Conservation (phyloP, 2,113 vertebrate genomes). For the Eidolon helvum region DNA sequence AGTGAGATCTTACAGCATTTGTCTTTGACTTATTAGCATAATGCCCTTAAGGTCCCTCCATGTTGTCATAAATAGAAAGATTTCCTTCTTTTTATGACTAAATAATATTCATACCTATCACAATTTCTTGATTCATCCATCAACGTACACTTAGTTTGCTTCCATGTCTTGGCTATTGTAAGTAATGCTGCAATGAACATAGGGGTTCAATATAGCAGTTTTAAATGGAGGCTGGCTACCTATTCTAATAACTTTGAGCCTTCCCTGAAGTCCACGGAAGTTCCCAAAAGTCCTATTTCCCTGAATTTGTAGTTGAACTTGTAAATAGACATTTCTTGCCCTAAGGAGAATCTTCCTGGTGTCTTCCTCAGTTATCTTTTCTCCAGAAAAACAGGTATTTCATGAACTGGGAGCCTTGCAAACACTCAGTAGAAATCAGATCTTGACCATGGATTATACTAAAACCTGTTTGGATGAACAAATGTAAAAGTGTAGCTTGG, state of each 20-base stretch:
- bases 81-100: neutral
- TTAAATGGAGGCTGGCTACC: neutral
- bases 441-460: neutral
- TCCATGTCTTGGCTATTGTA: neutral
- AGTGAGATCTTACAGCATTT: neutral
- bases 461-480: neutral
- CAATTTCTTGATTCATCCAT: neutral
- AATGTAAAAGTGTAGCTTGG: neutral
- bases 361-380: neutral
- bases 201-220: neutral
- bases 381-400: neutral
- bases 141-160: neutral
- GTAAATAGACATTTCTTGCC: neutral
- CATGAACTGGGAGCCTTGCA: neutral
- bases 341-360: neutral
- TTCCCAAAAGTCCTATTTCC: neutral
- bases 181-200: neutral
- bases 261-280: neutral
- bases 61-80: neutral
- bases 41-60: neutral
- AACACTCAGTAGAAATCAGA: neutral
- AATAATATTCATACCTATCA: neutral
- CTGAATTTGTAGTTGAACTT: neutral
- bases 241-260: neutral
- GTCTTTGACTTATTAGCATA: neutral